A percentile compares a stretch with the other conserved stretches of the same genome.
phyloP scores from a whole-genome alignment of 2,113 vertebrate genomes.

The Cyprinodon tularosa region DNA sequence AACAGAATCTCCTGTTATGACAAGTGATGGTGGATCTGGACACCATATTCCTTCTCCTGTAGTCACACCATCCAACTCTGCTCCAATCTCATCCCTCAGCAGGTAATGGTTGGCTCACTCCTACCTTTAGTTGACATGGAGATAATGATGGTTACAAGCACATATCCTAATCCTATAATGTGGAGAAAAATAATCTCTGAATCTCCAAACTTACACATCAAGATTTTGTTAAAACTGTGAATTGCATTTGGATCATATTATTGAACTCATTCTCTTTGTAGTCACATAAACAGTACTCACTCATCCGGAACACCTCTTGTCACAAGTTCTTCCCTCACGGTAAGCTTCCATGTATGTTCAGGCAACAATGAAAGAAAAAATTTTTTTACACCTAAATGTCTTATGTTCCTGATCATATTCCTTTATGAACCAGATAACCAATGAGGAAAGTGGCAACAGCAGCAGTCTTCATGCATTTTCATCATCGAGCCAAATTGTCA shows the following conservation, averaged over 20 bases:
- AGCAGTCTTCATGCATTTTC: conserved; percentile 80
- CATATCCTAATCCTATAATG: conserved; percentile 57
- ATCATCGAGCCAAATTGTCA: conserved; percentile 65
- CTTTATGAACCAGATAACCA: conserved; percentile 52
- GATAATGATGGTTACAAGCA: conserved; percentile 71
- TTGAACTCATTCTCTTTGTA: conserved; percentile 48
- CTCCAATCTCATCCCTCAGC: conserved; percentile 86
- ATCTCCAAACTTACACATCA: conserved; percentile 13
- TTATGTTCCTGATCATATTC: not conserved
- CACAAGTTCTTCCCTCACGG: conserved; percentile 81
- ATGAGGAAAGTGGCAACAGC: conserved; percentile 75
- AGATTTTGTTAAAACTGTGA: not conserved
- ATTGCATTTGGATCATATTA: not conserved
- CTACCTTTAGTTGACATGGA: not conserved
- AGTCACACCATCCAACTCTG: conserved; percentile 82
- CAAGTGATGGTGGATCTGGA: conserved; percentile 74
- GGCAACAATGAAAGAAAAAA: too few relatives aligned
- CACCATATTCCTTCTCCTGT: conserved; percentile 80
- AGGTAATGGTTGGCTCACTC: conserved; percentile 78
- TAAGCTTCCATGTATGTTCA: conserved; percentile 71
- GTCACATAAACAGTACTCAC: conserved; percentile 81
- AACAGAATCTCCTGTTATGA: conserved; percentile 81
- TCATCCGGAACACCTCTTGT: conserved; percentile 81
- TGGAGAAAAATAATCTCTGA: conserved; percentile 46
- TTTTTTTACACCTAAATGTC: not conserved